Conservation (phyloP, 1,140 invertebrate genomes). For the Ladona fulva region DNA sequence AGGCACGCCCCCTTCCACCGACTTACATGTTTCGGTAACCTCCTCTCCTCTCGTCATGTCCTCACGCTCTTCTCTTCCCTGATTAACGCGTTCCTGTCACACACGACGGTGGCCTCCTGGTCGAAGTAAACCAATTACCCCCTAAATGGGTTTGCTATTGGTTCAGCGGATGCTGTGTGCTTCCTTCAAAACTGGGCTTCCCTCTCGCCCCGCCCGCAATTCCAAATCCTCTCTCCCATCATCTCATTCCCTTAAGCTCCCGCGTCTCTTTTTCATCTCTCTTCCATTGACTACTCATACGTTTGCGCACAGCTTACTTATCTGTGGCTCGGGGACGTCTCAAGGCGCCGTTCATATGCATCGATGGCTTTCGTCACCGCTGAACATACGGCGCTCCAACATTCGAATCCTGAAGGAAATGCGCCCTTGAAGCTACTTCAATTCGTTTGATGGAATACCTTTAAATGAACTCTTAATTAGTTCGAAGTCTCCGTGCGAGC, state of each 20-base stretch:
- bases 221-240: not conserved
- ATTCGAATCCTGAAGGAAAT: too few species aligned
- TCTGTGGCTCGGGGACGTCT: too few species aligned
- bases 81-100: not conserved
- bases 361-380: too few species aligned
- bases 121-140: conserved; percentile 5
- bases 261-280: not conserved
- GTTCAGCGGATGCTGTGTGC: not conserved
- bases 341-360: too few species aligned
- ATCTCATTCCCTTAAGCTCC: not conserved
- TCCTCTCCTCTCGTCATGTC: not conserved
- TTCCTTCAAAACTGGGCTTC: not conserved
- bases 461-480: too few species aligned
- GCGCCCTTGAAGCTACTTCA: too few species aligned
- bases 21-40: not conserved
- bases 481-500: too few species aligned
- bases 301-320: not conserved
- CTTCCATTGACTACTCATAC: not conserved
- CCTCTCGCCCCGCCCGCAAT: too few species aligned
- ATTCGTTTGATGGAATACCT: too few species aligned
- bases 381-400: too few species aligned
- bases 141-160: conserved; percentile 9
- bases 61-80: not conserved
- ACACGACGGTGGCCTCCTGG: not conserved
- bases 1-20: not conserved